A percentile compares a stretch with the other conserved stretches of the same genome.
phyloP scores from a whole-genome alignment of 2,797 vertebrate genomes.

The Neosilurus mollespiculum region DNA sequence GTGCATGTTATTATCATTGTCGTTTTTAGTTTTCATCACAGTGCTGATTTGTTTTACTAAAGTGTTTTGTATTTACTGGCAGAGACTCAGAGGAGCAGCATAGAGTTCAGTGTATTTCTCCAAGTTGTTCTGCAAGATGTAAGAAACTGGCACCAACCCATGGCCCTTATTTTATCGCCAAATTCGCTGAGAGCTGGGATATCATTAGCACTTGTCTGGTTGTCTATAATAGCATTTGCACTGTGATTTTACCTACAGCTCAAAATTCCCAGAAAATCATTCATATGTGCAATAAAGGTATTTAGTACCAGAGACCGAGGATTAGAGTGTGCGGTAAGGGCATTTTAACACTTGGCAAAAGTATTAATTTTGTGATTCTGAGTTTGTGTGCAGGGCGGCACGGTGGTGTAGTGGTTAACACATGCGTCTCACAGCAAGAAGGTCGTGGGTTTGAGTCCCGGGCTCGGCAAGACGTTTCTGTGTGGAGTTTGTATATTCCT shows the following conservation, averaged over 20 bases:
- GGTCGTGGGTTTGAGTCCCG: too few relatives aligned
- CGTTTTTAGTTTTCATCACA: background rate
- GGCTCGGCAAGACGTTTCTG: too few relatives aligned
- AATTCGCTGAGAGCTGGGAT: slow-evolving; percentile 23
- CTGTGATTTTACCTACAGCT: slow-evolving; percentile 15
- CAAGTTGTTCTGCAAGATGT: slow-evolving; percentile 9
- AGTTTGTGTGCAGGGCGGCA: too few relatives aligned
- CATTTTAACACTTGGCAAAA: background rate
- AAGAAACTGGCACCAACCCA: slow-evolving; percentile 34
- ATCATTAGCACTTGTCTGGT: slow-evolving; percentile 19
- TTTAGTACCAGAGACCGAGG: background rate
- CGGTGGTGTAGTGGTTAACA: too few relatives aligned
- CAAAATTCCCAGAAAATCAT: slow-evolving; percentile 1
- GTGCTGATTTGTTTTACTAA: background rate
- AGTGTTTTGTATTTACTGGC: slow-evolving; percentile 14
- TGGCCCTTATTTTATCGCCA: slow-evolving; percentile 22
- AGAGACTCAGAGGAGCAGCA: background rate
- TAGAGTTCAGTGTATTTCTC: slow-evolving; percentile 6
- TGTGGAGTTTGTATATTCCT: too few relatives aligned
- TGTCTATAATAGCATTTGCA: slow-evolving; percentile 24
- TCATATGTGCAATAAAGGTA: background rate
- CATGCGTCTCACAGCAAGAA: too few relatives aligned
- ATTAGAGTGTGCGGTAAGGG: background rate
- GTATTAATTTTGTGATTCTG: background rate
- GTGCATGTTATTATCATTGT: slow-evolving; percentile 9